Evolutionary conservation across 2,113 vertebrate species (phyloP).

Genomic region (Pipa parva): DNA sequence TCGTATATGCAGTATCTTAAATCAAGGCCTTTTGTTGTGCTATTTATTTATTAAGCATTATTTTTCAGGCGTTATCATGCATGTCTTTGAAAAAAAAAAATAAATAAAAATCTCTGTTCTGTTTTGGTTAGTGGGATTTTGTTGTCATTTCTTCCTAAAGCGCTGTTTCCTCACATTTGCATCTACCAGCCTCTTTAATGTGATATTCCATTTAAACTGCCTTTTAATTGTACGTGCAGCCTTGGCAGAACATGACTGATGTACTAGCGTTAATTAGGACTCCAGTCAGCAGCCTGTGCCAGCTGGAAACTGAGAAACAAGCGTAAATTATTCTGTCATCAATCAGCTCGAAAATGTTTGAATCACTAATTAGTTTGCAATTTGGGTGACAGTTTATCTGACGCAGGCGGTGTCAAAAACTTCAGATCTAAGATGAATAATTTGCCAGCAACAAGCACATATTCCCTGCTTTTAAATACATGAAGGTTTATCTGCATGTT

Average conservation of each 20-base stretch:
- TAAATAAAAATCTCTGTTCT: constrained; percentile 51
- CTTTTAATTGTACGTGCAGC: constrained; percentile 92
- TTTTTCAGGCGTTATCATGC: constrained; percentile 53
- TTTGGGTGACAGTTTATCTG: constrained; percentile 97
- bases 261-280: constrained; percentile 93
- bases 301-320: constrained; percentile 97
- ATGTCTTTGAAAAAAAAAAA: constrained; percentile 46
- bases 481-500: constrained; percentile 80
- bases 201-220: constrained; percentile 92
- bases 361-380: constrained; percentile 98
- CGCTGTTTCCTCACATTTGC: constrained; percentile 78
- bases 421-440: constrained; percentile 82
- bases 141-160: constrained; percentile 80
- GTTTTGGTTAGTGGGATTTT: constrained; percentile 77
- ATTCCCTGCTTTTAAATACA: constrained; percentile 81
- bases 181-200: constrained; percentile 84
- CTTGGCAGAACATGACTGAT: constrained; percentile 96
- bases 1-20: too few species aligned
- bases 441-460: constrained; percentile 78
- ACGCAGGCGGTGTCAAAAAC: constrained; percentile 77
- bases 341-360: constrained; percentile 94
- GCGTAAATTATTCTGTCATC: constrained; percentile 99
- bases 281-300: constrained; percentile 85
- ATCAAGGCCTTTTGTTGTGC: neutral
- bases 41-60: constrained; percentile 9